Conservation (phyloP, 2,888 invertebrate genomes). For the Iphiclides podalirius region DNA sequence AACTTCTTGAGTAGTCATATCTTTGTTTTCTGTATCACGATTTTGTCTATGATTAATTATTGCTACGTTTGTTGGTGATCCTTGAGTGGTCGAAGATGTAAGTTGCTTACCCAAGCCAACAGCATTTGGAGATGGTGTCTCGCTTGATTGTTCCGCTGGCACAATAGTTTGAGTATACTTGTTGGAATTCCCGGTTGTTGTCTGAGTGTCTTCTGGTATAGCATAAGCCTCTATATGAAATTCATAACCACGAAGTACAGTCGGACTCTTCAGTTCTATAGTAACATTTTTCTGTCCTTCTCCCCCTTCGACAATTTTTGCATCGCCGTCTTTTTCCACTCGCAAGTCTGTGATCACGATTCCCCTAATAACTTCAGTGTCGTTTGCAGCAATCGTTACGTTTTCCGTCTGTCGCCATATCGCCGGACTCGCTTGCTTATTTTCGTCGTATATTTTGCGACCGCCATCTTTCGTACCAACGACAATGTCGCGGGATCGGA, state of each 20-base stretch:
- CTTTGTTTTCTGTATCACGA: slow-evolving; percentile 16
- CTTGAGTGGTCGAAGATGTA: neutral
- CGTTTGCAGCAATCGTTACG: slow-evolving; percentile 48
- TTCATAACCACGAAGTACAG: slow-evolving; percentile 58
- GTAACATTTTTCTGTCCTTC: slow-evolving; percentile 58
- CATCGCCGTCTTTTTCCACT: slow-evolving; percentile 62
- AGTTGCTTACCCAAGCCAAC: neutral
- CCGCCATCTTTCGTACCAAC: slow-evolving; percentile 45
- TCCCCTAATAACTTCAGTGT: slow-evolving; percentile 51
- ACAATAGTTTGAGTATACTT: neutral
- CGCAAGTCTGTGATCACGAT: slow-evolving; percentile 56
- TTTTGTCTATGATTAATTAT: slow-evolving; percentile 14
- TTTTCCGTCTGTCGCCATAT: slow-evolving; percentile 56
- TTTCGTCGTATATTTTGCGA: slow-evolving; percentile 51
- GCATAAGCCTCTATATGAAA: slow-evolving; percentile 58
- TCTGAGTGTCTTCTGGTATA: slow-evolving; percentile 26
- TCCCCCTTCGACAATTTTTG: slow-evolving; percentile 56
- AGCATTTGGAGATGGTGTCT: neutral
- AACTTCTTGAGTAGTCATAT: slow-evolving; percentile 5
- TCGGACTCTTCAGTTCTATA: slow-evolving; percentile 62
- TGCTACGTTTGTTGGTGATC: neutral
- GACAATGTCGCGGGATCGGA: slow-evolving; percentile 45
- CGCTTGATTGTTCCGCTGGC: neutral
- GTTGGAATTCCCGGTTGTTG: neutral
- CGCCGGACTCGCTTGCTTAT: slow-evolving; percentile 54